Percentiles rank a stretch among this genome's conserved stretches.
These are phyloP conservation scores for Orthonyx spaldingii DNA, from an alignment of 2,113 vertebrate genomes.

Conservation along the genomic window DNA sequence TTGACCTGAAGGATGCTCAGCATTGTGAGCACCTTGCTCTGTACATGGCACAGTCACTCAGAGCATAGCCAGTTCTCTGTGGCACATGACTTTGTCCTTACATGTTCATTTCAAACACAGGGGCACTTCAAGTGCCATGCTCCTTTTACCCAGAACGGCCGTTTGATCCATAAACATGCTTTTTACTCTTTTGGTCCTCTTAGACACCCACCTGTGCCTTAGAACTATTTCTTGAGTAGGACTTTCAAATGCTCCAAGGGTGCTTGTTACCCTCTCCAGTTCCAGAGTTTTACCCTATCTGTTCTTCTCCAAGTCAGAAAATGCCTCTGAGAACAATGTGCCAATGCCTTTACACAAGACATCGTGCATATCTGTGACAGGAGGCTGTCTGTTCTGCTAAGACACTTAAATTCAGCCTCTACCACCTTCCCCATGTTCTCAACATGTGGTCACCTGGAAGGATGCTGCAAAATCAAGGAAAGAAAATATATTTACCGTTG, in stretches of 20 bases:
- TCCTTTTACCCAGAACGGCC: conserved; percentile 39
- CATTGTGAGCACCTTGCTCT: neutral
- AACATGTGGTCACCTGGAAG: neutral
- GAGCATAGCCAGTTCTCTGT: neutral
- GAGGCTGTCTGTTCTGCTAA: neutral
- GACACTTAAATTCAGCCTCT: neutral
- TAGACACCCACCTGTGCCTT: neutral
- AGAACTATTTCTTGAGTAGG: conserved; percentile 22
- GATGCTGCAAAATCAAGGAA: neutral
- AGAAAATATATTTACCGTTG: neutral
- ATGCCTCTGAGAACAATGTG: neutral
- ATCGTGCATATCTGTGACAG: rapidly evolving
- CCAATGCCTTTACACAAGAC: neutral
- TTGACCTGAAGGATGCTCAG: neutral
- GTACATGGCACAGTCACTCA: rapidly evolving
- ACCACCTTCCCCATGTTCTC: neutral
- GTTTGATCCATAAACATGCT: neutral
- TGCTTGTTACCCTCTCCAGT: neutral
- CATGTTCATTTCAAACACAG: neutral
- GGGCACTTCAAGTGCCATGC: neutral
- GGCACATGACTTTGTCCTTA: neutral
- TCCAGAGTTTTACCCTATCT: neutral
- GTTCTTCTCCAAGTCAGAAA: neutral
- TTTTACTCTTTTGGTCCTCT: conserved; percentile 8
- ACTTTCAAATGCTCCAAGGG: conserved; percentile 11